A percentile compares a stretch with the other conserved stretches of the same genome.
These are phyloP conservation scores for Uloborus plumipes DNA, from an alignment of 2,888 invertebrate genomes.

Conservation along the genomic window DNA sequence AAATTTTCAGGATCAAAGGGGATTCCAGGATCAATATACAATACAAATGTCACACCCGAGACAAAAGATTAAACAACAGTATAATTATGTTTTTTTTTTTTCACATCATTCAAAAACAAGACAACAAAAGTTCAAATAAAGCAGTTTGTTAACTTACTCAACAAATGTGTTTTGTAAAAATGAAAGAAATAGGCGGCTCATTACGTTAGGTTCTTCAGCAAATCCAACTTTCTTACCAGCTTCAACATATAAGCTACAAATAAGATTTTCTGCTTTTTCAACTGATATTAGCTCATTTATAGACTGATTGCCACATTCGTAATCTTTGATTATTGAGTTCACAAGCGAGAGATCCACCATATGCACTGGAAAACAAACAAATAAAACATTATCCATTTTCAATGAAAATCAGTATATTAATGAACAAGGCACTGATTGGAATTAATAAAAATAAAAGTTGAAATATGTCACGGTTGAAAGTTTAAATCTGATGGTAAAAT, in stretches of 20 bases:
- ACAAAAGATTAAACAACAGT: too few species aligned
- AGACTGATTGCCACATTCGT: conserved; percentile 18
- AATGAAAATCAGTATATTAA: too few species aligned
- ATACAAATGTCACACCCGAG: too few species aligned
- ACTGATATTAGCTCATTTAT: conserved; percentile 30
- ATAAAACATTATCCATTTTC: too few species aligned
- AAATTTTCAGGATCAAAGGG: too few species aligned
- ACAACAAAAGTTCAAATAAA: background rate
- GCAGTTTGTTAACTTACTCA: conserved; percentile 23
- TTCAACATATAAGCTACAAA: conserved; percentile 45
- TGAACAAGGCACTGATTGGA: too few species aligned
- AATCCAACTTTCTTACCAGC: conserved; percentile 43
- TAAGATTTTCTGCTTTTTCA: conserved; percentile 23
- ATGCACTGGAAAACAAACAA: conserved; percentile 40
- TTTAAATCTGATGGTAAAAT: too few species aligned
- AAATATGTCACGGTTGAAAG: too few species aligned
- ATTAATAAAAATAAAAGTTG: too few species aligned
- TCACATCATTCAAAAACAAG: too few species aligned
- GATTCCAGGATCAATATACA: too few species aligned
- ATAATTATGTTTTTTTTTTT: too few species aligned
- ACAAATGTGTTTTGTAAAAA: conserved; percentile 54
- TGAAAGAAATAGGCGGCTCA: conserved; percentile 45
- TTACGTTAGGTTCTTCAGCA: conserved; percentile 39
- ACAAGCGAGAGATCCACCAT: conserved; percentile 36
- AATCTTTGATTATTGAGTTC: conserved; percentile 28